These are phyloP conservation scores for sheep (Ovis aries) DNA, from an alignment of 2,113 vertebrate genomes.

Conservation along the genomic window ARS-UI_Ramb_v3.0 NC_056076.1:369501-370000, in stretches of 20 bases:
- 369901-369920: not conserved
- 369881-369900: not conserved
- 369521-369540: not conserved
- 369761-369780: not conserved
- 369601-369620: not conserved
- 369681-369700: no score
- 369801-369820: not conserved
- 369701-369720: not conserved
- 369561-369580: not conserved
- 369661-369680: not conserved
- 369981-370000: fast-evolving
- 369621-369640: not conserved
- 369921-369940: not conserved
- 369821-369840: not conserved
- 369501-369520: not conserved
- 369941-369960: not conserved
- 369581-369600: not conserved
- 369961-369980: not conserved
- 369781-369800: not conserved
- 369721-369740: not conserved
- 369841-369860: not conserved
- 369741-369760: not conserved
- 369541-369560: not conserved
- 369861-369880: not conserved
- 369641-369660: not conserved